Base-by-base conservation (phyloP, 2,888 invertebrate genomes). In the Drosophila conformis region DNA sequence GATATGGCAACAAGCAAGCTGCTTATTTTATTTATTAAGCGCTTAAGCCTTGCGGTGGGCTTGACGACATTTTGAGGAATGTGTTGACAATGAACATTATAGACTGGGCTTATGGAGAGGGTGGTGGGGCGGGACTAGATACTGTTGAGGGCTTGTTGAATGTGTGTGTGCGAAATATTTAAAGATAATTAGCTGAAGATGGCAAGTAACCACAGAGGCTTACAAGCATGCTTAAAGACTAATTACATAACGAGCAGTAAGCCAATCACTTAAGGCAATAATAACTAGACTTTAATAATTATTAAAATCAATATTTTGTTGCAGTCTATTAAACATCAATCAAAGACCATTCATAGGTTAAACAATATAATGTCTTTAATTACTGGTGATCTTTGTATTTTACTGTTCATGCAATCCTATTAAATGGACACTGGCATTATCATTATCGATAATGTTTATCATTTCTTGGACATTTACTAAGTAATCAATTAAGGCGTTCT, bases 21-120 rank as follows among this genome's bases (percentile, higher is more conserved):
- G 85, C 80, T 76, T 80, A 89, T 61, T 69, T 84, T 84, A 85
- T 87, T 82, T 85, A 87, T 89, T 77, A 87, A 87, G 70, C 79
- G 68, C 69, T 83, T 81, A 77, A 83, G 78, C 73, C 77, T 73
- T 73, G 69, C 61, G 68, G 71, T 76, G 80, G 80, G 77, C 61
- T 65, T 69, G 77, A 58, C 61, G 27, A 25, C 63, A 48, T 29
- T 79, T 64, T 61, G 65, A 56, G 64, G 18, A 61, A 65, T 65
- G 59, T 76, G 71, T 40, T 67, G 76, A 64, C 79, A 74, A 64
- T 59, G 33, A n/a, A 51, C 29, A 21, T 21, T 54, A 56, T 7
- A 15, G 46, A 46, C 46, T 46, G 15, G 8, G 21, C 46, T 1
- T 15, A 40, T 11, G 3, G 21, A 21, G 15, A 27, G 33, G 21